Evolutionary conservation across 2,888 invertebrate species (phyloP), one percentile per base, ranked within the genome.

Genomic region (Dolichopus griseipennis): DNA sequence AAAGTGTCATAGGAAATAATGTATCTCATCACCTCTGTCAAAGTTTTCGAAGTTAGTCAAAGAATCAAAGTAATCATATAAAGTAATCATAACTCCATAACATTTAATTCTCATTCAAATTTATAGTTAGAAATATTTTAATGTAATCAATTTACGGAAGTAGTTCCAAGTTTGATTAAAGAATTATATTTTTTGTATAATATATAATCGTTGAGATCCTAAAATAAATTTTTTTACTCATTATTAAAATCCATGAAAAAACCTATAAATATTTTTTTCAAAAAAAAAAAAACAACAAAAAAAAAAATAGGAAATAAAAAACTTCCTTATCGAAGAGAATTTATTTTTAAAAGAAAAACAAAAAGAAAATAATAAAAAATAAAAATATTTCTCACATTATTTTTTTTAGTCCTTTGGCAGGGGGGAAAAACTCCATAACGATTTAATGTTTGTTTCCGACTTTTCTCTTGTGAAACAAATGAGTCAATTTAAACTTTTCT

Each of bases 381-480:
- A 18, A 52, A 52, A 41, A 5, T 41, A 5, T 41, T 41, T 7
- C 41, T 9, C 41, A 41, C 41, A 5, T 12, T 41, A n/a, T 12
- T 41, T 5, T 41, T 41, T 41, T 41, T 41, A 6, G 41, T 41
- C 15, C 8, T 41, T 41, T 41, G 41, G 8, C 8, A 37, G 37
- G 18, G 15, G 37, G 18, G 15, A 52, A 52, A 52, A 18, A 52
- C 18, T 52, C 52, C 18, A 52, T 52, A 52, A 52, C 52, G n/a
- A 52, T 15, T 52, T 52, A 52, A 52, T 52, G 52, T 52, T 52
- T 52, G 52, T n/a, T 52, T 52, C 52, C 52, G 52, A 18, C n/a
- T 52, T 52, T 3, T 52, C 18, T 15, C 52, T 52, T 52, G 52
- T 52, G 52, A n/a, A n/a, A 52, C 18, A 52, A 52, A 52, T 52